Conservation (phyloP, 2,797 vertebrate genomes). For the Myiotriccus ornatus region DNA sequence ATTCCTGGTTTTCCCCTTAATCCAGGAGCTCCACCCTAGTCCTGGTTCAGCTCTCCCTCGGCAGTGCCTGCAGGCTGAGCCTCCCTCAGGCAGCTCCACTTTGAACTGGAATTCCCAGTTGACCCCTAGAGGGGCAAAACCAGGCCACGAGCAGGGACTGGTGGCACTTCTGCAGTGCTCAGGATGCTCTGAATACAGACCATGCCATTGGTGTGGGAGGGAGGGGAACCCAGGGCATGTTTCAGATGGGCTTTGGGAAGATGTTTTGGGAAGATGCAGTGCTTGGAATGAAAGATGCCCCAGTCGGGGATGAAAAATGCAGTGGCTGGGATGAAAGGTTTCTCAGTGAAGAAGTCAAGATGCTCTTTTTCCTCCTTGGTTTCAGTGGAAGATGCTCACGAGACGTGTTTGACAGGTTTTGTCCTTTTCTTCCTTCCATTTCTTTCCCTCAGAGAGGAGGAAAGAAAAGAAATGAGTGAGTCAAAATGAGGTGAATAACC, state of each 20-base stretch:
- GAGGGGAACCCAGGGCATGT: accelerated
- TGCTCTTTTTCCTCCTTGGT: background rate
- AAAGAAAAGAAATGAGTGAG: background rate
- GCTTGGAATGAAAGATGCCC: background rate
- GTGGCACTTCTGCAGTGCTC: background rate
- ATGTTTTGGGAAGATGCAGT: background rate
- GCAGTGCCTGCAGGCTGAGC: background rate
- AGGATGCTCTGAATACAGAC: background rate
- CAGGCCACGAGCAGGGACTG: background rate
- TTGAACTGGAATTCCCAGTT: background rate
- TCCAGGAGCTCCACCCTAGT: background rate
- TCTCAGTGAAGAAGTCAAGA: background rate
- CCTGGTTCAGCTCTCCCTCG: background rate
- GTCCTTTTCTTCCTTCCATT: background rate
- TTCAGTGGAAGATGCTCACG: background rate
- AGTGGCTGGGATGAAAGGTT: background rate
- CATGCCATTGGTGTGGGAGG: accelerated
- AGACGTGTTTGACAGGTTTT: background rate
- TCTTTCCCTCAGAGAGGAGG: background rate
- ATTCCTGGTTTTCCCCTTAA: background rate
- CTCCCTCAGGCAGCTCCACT: background rate
- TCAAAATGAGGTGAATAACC: background rate
- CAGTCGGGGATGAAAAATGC: too few species aligned
- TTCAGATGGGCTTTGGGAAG: background rate
- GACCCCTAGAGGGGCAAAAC: background rate